Base-by-base conservation (phyloP, 1,140 invertebrate genomes). In the Yoshiicerus persimilis region DNA sequence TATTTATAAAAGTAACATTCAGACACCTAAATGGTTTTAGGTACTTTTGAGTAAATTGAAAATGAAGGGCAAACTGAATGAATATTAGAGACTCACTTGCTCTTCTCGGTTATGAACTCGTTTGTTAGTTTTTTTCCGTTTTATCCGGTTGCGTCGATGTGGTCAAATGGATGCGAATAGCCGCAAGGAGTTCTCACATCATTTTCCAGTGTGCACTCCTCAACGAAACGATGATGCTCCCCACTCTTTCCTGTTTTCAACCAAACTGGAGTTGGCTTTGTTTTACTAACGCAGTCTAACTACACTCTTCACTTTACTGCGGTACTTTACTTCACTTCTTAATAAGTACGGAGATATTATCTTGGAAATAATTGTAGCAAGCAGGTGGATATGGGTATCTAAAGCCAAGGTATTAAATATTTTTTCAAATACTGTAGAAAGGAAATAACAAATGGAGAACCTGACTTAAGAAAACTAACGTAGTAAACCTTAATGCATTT, bases 111-210 rank as follows among this genome's bases (percentile, higher is more conserved):
- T 70, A 80, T 38, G 75, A 32, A 80, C 75, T 80, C 75, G 20
- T 84, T 84, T 38, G 38, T 83, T n/a, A 25, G 25, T 84, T 84
- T 84, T 84, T 84, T 47, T 30, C 32, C n/a, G n/a, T 56, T 41
- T 84, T 83, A 34, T 84, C 83, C 83, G 83, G 83, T 84, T 32
- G 77, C 30, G 34, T 83, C 34, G 83, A 84, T 84, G 83, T 84
- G 83, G 39, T 84, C 83, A 84, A 84, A 84, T 84, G 39, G 39
- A 41, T 38, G 83, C 25, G 39, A 84, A 47, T 84, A 32, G 83
- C 83, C 83, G n/a, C 38, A 4, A 84, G 83, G 83, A 47, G 38
- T 84, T 84, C 83, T 38, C 83, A 84, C 83, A 47, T 84, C 83
- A 62, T 56, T 47, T 84, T 56, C 38, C 83, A 47, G 38, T 84